phyloP scores from a whole-genome alignment of 2,113 vertebrate species.

The Raphicerus campestris region DNA sequence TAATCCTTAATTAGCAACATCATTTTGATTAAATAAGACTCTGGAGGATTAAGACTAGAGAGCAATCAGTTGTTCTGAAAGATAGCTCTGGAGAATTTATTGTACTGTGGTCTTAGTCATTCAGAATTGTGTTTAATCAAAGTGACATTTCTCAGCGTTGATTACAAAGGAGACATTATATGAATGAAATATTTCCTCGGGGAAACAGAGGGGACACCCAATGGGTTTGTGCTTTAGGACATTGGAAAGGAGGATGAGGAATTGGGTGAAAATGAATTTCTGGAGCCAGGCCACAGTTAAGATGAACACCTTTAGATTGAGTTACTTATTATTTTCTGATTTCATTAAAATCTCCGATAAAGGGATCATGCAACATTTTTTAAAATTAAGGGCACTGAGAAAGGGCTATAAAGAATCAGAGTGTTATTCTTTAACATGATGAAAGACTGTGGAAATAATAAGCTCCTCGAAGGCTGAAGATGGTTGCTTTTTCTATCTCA shows the following conservation, averaged over 20 bases:
- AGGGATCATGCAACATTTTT: not conserved
- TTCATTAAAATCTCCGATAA: not conserved
- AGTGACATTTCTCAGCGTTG: slow-evolving; percentile 84
- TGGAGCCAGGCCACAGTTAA: slow-evolving; percentile 13
- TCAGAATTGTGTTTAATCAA: slow-evolving; percentile 85
- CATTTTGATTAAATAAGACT: slow-evolving; percentile 85
- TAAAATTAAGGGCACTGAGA: not conserved
- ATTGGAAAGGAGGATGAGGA: slow-evolving; percentile 42
- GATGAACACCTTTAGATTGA: not conserved
- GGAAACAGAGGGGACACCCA: slow-evolving; percentile 61
- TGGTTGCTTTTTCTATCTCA: not conserved
- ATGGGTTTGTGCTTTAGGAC: slow-evolving; percentile 48
- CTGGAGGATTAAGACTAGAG: slow-evolving; percentile 79
- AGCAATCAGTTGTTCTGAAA: slow-evolving; percentile 81
- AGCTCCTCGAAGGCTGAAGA: not conserved
- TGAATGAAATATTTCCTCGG: slow-evolving; percentile 75
- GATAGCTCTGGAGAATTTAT: slow-evolving; percentile 83
- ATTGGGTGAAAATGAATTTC: slow-evolving; percentile 42
- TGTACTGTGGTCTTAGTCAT: slow-evolving; percentile 79
- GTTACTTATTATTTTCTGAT: slow-evolving; percentile 41
- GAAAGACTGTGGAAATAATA: not conserved
- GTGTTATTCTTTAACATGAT: not conserved
- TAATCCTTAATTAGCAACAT: slow-evolving; percentile 88
- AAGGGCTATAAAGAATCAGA: not conserved
- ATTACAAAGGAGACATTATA: slow-evolving; percentile 83